Evolutionary conservation across 2,888 invertebrate genomes (phyloP).

Genomic region (Teleiodes luculella): DNA sequence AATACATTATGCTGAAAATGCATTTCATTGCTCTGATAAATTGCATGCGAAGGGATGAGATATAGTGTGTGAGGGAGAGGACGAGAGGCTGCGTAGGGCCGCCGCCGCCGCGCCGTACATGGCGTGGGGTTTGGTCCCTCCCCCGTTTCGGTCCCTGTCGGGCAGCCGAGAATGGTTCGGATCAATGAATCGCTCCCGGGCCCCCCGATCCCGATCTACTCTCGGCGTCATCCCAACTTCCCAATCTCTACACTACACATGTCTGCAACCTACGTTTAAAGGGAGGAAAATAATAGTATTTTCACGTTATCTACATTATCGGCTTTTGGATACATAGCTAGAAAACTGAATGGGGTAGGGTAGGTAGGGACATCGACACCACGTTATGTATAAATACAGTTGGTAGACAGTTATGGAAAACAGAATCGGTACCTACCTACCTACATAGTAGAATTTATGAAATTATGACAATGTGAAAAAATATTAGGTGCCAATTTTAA

Average conservation of each 20-base stretch:
- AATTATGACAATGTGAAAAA: too few species aligned
- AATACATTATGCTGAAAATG: too few species aligned
- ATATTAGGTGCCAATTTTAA: too few species aligned
- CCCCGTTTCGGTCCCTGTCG: slow-evolving; percentile 57
- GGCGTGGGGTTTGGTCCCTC: slow-evolving; percentile 29
- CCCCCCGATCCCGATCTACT: slow-evolving; percentile 38
- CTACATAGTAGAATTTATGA: too few species aligned
- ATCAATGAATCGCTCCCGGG: slow-evolving; percentile 76
- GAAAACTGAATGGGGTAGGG: neutral
- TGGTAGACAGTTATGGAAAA: too few species aligned
- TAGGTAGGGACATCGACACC: too few species aligned
- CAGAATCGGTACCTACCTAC: too few species aligned
- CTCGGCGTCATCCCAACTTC: slow-evolving; percentile 51
- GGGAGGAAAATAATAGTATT: slow-evolving; percentile 3
- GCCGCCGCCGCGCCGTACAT: too few species aligned
- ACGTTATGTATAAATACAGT: too few species aligned
- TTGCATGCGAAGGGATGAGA: neutral
- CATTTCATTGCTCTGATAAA: neutral
- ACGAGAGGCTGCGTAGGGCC: slow-evolving; percentile 32
- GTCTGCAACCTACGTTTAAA: neutral
- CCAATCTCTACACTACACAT: slow-evolving; percentile 1
- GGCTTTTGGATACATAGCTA: neutral
- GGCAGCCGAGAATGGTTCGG: slow-evolving; percentile 65
- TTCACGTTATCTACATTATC: neutral
- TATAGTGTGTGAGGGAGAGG: slow-evolving; percentile 36